A percentile compares a stretch with the other conserved stretches of the same genome.
Conservation (phyloP, 1,140 invertebrate genomes). For the Steinernema khuongi region DNA sequence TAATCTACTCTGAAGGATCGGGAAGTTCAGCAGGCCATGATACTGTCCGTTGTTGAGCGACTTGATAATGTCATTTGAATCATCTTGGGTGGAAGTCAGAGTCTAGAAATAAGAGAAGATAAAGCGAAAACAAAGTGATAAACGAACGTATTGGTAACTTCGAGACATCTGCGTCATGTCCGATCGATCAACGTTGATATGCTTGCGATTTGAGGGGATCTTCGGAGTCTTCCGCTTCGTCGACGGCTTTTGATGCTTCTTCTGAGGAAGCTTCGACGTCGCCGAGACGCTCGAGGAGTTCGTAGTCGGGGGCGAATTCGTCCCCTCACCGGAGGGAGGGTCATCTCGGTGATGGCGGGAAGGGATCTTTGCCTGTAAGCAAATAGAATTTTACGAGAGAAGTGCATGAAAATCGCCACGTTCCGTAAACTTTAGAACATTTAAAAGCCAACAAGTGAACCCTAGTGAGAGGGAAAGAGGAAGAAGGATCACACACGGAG, state of each 20-base stretch:
- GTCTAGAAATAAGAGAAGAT: background rate
- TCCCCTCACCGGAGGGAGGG: background rate
- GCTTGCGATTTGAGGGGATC: background rate
- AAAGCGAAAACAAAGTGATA: background rate
- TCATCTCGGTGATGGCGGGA: background rate
- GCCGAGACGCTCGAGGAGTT: constrained; percentile 28
- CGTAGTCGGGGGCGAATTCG: constrained; percentile 29
- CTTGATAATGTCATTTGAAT: background rate
- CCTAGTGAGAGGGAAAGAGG: too few relatives aligned
- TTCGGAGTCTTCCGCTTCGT: background rate
- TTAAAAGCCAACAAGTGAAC: background rate
- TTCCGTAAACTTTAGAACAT: background rate
- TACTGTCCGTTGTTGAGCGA: background rate
- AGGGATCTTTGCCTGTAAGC: background rate
- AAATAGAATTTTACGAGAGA: background rate
- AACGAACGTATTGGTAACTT: background rate
- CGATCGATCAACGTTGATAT: background rate
- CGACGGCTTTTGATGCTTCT: background rate
- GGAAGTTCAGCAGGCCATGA: background rate
- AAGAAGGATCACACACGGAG: too few relatives aligned
- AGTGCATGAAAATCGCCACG: background rate
- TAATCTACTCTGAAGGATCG: background rate
- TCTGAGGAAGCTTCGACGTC: constrained; percentile 36
- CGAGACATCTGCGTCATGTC: background rate
- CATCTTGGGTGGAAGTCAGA: background rate